Conservation (phyloP, 2,888 invertebrate genomes). For the Patella caerulea region DNA sequence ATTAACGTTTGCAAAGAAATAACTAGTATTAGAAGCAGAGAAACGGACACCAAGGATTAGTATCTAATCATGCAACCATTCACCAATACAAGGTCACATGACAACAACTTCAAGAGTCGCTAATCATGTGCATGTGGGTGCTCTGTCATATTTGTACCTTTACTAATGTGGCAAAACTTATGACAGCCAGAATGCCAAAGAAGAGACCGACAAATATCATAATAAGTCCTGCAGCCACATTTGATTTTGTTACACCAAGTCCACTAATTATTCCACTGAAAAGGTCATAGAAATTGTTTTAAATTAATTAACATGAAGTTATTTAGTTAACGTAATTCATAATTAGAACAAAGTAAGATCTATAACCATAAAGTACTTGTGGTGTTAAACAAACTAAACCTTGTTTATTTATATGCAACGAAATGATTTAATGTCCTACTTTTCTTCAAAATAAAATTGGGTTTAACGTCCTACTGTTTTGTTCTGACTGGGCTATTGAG, state of each 20-base stretch:
- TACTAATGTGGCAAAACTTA: constrained; percentile 81
- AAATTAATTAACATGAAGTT: constrained; percentile 4
- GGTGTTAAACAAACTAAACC: too few relatives aligned
- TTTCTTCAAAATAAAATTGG: too few relatives aligned
- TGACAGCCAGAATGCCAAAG: constrained; percentile 55
- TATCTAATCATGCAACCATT: background rate
- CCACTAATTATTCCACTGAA: constrained; percentile 86
- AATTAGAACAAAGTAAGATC: too few relatives aligned
- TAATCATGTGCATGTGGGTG: background rate
- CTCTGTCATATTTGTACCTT: constrained; percentile 77
- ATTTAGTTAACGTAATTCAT: background rate
- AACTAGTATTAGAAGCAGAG: too few relatives aligned
- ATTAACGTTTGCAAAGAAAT: too few relatives aligned
- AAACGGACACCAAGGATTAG: too few relatives aligned
- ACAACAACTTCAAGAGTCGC: background rate
- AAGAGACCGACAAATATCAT: constrained; percentile 81
- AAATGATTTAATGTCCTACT: too few relatives aligned
- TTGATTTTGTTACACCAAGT: constrained; percentile 74
- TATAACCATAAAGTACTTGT: too few relatives aligned
- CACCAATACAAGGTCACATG: background rate
- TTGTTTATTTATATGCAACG: too few relatives aligned
- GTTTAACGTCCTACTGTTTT: too few relatives aligned
- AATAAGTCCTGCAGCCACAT: constrained; percentile 83
- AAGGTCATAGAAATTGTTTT: constrained; percentile 29
- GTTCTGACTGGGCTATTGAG: too few relatives aligned